Evolutionary conservation across 1,140 invertebrate species (phyloP), one percentile per base, ranked within the genome.

Genomic region (Triops longicaudatus): DNA sequence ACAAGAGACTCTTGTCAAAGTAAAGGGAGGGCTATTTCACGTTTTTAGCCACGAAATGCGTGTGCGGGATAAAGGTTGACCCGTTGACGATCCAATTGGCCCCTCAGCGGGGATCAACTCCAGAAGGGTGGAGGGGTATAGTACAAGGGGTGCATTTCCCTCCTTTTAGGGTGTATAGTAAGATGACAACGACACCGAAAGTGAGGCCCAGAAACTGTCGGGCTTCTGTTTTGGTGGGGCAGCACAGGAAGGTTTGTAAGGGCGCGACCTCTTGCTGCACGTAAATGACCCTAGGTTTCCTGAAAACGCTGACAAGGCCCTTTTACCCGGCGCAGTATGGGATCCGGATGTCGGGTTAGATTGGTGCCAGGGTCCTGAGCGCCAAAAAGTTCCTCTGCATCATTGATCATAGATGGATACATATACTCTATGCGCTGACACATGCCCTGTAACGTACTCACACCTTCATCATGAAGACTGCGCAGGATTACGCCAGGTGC

Each of bases 301-400:
- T 63, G 50, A 63, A 63, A 63, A 63, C 50, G 50, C 50, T 63
- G 50, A 63, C 50, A 63, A 63, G 50, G 50, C 50, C 50, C 50
- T 63, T 63, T 63, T 63, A 63, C 50, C 50, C 50, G 50, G 50
- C 50, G 50, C 50, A 63, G 50, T 63, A 63, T 63, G 50, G 50
- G 50, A 63, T 63, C 50, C 50, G 50, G 50, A 63, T n/a, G 50
- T 63, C 50, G 50, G 50, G 50, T 63, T 63, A 63, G 50, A 63
- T 63, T 63, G 50, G 50, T 63, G 50, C 50, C 50, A 63, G 50
- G 50, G 50, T 14, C 50, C 50, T 63, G 17, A 63, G 50, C 50
- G 22, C 50, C 50, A 63, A 63, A 63, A 63, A 63, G 17, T 63
- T 37, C 31, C 31, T 22, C 50, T 22, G 50, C 50, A 63, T 63